A percentile compares a stretch with the other conserved stretches of the same genome.
These are phyloP conservation scores for Toxotes jaculatrix DNA, from an alignment of 2,113 vertebrate genomes.

Conservation along the genomic window DNA sequence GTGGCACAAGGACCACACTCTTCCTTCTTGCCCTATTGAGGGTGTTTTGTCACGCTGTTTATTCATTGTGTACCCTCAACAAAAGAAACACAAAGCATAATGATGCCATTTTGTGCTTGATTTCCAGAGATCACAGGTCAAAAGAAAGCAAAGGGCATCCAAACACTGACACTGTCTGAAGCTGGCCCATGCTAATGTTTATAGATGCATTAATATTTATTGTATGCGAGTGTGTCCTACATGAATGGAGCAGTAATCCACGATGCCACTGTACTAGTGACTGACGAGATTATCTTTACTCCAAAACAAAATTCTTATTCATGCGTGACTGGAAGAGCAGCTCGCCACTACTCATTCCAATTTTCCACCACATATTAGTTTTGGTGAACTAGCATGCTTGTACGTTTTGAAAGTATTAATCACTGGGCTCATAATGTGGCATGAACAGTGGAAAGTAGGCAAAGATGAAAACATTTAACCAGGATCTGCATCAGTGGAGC, in stretches of 20 bases:
- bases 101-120: background rate
- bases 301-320: slow-evolving; percentile 31
- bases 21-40: background rate
- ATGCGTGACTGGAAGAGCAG: slow-evolving; percentile 21
- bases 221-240: slow-evolving; percentile 16
- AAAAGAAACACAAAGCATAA: slow-evolving; percentile 7
- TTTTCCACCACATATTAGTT: slow-evolving; percentile 40
- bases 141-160: background rate
- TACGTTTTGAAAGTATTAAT: slow-evolving; percentile 45
- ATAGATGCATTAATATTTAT: slow-evolving; percentile 19
- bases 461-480: slow-evolving; percentile 52
- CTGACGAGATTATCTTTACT: slow-evolving; percentile 26
- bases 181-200: slow-evolving; percentile 1
- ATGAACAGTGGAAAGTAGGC: slow-evolving; percentile 47
- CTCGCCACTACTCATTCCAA: background rate
- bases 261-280: slow-evolving; percentile 1
- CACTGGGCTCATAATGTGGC: slow-evolving; percentile 33
- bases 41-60: background rate
- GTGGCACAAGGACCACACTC: no score
- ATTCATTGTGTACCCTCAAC: background rate
- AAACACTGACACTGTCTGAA: slow-evolving; percentile 11
- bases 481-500: slow-evolving; percentile 55
- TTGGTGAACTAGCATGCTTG: slow-evolving; percentile 26
- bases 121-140: slow-evolving; percentile 23
- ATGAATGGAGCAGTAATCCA: slow-evolving; percentile 9